Conservation (phyloP, 2,888 invertebrate species). For the Rhimphoctona megacephalus region DNA sequence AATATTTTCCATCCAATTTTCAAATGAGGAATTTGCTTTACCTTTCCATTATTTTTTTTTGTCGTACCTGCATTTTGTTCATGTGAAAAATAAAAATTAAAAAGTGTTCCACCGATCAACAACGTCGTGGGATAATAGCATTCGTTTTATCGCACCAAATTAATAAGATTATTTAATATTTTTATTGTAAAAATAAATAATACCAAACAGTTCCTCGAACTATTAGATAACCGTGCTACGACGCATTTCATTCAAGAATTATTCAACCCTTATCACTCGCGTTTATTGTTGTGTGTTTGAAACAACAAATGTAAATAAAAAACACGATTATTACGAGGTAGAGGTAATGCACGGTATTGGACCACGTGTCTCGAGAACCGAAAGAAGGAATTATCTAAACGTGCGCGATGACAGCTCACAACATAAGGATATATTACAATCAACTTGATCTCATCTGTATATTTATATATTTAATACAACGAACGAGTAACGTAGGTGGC, state of each 20-base stretch:
- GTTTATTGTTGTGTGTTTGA: constrained; percentile 33
- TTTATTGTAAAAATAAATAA: constrained; percentile 26
- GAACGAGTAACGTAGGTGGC: constrained; percentile 35
- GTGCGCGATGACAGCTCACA: constrained; percentile 38
- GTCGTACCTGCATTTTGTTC: too few relatives aligned
- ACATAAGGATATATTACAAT: constrained; percentile 16
- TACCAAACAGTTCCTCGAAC: constrained; percentile 46
- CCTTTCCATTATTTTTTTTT: too few relatives aligned
- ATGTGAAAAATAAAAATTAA: background rate
- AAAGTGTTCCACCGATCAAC: background rate
- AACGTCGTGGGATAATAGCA: background rate
- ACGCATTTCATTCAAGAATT: constrained; percentile 45
- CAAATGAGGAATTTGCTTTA: background rate
- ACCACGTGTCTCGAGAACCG: constrained; percentile 36
- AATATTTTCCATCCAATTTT: background rate
- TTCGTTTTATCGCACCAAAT: background rate
- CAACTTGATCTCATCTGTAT: constrained; percentile 6
- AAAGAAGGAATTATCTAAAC: constrained; percentile 40
- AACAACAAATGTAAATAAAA: constrained; percentile 26
- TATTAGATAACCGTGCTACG: constrained; percentile 24
- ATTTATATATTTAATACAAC: constrained; percentile 2
- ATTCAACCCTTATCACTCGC: constrained; percentile 34
- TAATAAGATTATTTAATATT: background rate
- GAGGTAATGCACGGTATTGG: constrained; percentile 15
- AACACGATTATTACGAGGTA: background rate